phyloP scores from a whole-genome alignment of 2,888 invertebrate species.

The Pherbina coryleti region DNA sequence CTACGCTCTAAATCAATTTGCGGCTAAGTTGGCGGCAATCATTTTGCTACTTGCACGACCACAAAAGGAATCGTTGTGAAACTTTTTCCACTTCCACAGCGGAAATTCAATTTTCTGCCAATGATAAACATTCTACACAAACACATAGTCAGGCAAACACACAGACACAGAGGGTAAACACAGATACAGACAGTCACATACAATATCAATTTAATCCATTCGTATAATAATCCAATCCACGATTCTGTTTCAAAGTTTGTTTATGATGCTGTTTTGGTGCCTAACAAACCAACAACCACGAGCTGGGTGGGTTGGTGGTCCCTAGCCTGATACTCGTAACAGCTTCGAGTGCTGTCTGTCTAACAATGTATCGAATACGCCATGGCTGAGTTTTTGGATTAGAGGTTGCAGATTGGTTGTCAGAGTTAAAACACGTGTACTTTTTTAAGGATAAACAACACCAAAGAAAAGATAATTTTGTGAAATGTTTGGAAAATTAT shows the following conservation, averaged over 20 bases:
- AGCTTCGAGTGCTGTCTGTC: too few species aligned
- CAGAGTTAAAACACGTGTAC: too few species aligned
- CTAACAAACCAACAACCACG: too few species aligned
- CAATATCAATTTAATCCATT: slow-evolving; percentile 32
- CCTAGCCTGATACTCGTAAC: too few species aligned
- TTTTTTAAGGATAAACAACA: too few species aligned
- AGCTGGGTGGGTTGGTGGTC: too few species aligned
- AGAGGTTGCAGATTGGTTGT: too few species aligned
- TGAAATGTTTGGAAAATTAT: too few species aligned
- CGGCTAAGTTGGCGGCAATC: slow-evolving; percentile 29
- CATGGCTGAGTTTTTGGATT: too few species aligned
- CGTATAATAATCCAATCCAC: slow-evolving; percentile 32
- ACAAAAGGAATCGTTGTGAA: slow-evolving; percentile 17
- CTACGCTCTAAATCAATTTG: slow-evolving; percentile 38
- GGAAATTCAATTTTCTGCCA: slow-evolving; percentile 37
- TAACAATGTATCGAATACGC: too few species aligned
- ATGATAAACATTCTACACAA: slow-evolving; percentile 18
- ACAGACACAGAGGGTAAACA: not conserved
- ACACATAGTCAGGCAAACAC: not conserved
- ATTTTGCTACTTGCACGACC: slow-evolving; percentile 18
- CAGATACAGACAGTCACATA: not conserved
- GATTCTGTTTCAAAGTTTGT: slow-evolving; percentile 27
- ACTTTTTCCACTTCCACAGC: slow-evolving; percentile 14
- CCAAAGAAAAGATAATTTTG: too few species aligned
- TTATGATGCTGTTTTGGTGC: slow-evolving; percentile 9